These are phyloP conservation scores for Mobula hypostoma DNA, from an alignment of 2,113 vertebrate species.

Conservation along the genomic window DNA sequence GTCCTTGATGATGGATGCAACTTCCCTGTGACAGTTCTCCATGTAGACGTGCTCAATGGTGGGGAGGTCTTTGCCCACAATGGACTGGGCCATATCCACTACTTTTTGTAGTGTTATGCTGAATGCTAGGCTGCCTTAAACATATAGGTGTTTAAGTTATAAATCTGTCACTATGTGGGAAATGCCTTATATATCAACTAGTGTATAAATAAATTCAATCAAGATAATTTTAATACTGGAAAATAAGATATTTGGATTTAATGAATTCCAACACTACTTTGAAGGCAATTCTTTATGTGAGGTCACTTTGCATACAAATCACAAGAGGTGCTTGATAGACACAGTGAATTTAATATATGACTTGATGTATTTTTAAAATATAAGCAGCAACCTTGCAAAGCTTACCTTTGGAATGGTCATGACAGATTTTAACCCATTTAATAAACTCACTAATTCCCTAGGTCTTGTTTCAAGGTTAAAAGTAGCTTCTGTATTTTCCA, in stretches of 20 bases:
- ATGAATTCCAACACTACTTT: conserved; percentile 19
- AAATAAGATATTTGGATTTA: background rate
- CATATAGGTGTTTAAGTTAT: background rate
- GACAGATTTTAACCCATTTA: background rate
- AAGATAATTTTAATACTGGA: background rate
- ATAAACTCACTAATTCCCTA: background rate
- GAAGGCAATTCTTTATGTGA: background rate
- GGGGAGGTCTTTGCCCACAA: no score
- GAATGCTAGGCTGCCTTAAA: no score
- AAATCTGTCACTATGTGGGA: background rate
- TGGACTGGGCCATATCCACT: no score
- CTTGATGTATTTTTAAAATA: conserved; percentile 15
- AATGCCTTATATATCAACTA: background rate
- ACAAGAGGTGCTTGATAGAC: background rate
- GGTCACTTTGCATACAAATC: background rate
- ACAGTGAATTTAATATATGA: background rate
- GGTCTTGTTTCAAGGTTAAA: background rate
- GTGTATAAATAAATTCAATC: conserved; percentile 10
- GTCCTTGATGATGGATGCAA: no score
- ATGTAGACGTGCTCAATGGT: no score
- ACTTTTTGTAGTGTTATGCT: no score
- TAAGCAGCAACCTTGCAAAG: background rate
- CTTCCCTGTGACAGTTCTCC: no score
- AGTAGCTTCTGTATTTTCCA: background rate
- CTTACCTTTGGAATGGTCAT: background rate